Conservation (phyloP, 1,140 invertebrate genomes). For the Onthophagus taurus region DNA sequence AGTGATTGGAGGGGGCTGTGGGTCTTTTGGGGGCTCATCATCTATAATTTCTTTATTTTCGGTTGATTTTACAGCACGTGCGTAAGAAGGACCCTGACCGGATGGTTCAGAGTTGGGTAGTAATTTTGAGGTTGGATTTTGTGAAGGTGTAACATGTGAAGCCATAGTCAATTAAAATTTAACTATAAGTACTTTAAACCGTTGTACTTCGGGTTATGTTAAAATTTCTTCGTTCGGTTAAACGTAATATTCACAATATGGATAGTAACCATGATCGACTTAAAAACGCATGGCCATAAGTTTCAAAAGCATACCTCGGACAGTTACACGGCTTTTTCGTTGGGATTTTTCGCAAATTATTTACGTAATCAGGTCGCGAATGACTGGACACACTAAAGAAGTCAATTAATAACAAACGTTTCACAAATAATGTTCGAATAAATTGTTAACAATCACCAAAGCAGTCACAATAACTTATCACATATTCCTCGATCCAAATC, state of each 20-base stretch:
- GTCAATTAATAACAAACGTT: slow-evolving; percentile 4
- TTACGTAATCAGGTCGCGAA: slow-evolving; percentile 4
- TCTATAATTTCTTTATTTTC: slow-evolving; percentile 28
- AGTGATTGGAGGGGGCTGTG: slow-evolving; percentile 14
- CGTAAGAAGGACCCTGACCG: slow-evolving; percentile 27
- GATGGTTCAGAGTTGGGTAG: slow-evolving; percentile 13
- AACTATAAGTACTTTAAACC: slow-evolving; percentile 11
- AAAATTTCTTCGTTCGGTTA: slow-evolving; percentile 21
- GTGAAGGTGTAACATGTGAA: slow-evolving; percentile 18
- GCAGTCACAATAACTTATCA: too few species aligned
- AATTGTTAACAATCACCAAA: slow-evolving; percentile 1
- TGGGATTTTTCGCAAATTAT: slow-evolving; percentile 5
- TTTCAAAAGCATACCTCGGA: neutral
- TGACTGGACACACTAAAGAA: slow-evolving; percentile 1
- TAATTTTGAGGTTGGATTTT: slow-evolving; percentile 11
- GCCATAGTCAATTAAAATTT: slow-evolving; percentile 25
- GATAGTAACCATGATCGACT: slow-evolving; percentile 34
- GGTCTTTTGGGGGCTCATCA: slow-evolving; percentile 14
- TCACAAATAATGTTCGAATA: slow-evolving; percentile 8
- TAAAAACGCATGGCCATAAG: slow-evolving; percentile 32
- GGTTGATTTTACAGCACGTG: slow-evolving; percentile 31
- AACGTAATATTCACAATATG: slow-evolving; percentile 29
- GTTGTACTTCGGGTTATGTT: neutral
- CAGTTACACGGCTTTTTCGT: slow-evolving; percentile 1
- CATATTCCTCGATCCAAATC: slow-evolving; percentile 3